Evolutionary conservation across 2,797 vertebrate species (phyloP), one percentile per base, ranked within the genome.

Genomic region (Ciconia nigra): DNA sequence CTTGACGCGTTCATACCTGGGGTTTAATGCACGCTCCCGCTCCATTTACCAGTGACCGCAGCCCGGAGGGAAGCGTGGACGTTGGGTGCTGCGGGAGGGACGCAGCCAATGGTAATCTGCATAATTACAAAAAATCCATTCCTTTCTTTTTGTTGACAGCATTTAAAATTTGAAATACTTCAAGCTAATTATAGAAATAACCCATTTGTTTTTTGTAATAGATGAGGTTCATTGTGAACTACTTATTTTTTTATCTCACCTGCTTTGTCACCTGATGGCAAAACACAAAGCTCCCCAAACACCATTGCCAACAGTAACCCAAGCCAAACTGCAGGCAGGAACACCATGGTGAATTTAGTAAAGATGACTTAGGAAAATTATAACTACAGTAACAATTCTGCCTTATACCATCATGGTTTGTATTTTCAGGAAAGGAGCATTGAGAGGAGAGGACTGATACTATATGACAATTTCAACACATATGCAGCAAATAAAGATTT

Each of bases 1-100:
- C 2, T 18, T 5, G 55, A 10, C 0, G 2, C 15, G 33, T 4
- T 77, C 47, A 5, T 3, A 13, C 12, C 58, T 9, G 26, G 42
- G 31, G 22, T 51, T 55, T 15, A 26, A 13, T 0, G 4, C 25
- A 46, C 29, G 42, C 12, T 66, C 49, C 55, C 2, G 2, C 35
- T 42, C 83, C 11, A 0, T 22, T 29, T 47, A 6, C 26, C 11
- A 12, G 20, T 20, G 6, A 10, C 25, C 17, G 0, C 77, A 39
- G 58, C 42, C 46, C 2, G 0, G 29, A 67, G 41, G 26, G 33
- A 33, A 44, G n/a, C 1, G 3, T 18, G 54, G 46, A 19, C 15
- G 15, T 9, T 44, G 59, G 76, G 33, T 57, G 28, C 49, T 15
- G 35, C 2, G 13, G 37, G 46, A 82, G 17, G 31, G 46, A 29